Evolutionary conservation across 2,113 vertebrate species (phyloP).

Genomic region (Coturnix japonica): DNA sequence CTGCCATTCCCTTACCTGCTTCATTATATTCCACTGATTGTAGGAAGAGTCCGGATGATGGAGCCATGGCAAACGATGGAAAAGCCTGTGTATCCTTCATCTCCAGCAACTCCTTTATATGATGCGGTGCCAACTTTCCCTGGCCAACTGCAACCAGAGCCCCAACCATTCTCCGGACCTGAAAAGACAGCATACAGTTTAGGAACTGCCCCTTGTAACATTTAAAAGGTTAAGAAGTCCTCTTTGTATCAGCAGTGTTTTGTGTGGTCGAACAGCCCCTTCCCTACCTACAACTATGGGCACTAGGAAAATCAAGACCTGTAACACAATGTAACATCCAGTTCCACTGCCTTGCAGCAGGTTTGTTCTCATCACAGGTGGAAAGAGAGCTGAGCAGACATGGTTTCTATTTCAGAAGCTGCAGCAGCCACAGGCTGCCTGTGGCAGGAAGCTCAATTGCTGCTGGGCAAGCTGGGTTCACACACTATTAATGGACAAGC

Average conservation of each 20-base stretch:
- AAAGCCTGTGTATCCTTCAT: slow-evolving; percentile 76
- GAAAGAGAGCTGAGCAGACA: neutral
- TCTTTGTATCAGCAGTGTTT: rapidly evolving
- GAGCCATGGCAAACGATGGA: slow-evolving; percentile 78
- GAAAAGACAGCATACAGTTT: neutral
- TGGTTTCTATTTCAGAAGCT: neutral
- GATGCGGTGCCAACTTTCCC: slow-evolving; percentile 70
- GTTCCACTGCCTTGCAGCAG: neutral
- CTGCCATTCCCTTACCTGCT: neutral
- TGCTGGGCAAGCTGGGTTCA: neutral
- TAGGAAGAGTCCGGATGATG: slow-evolving; percentile 85
- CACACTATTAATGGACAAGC: neutral
- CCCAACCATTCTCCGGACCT: slow-evolving; percentile 91
- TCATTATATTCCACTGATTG: slow-evolving; percentile 81
- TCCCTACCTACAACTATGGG: neutral
- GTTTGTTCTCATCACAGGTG: neutral
- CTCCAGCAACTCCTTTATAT: slow-evolving; percentile 82
- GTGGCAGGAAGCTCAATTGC: neutral
- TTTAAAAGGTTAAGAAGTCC: rapidly evolving
- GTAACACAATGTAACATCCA: neutral
- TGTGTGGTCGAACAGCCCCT: neutral
- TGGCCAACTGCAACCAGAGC: slow-evolving; percentile 87
- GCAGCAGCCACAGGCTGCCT: neutral
- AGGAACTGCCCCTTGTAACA: neutral
- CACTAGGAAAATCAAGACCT: neutral